These are phyloP conservation scores for Arctocebus calabarensis DNA, from an alignment of 2,797 vertebrate genomes.

Conservation along the genomic window DNA sequence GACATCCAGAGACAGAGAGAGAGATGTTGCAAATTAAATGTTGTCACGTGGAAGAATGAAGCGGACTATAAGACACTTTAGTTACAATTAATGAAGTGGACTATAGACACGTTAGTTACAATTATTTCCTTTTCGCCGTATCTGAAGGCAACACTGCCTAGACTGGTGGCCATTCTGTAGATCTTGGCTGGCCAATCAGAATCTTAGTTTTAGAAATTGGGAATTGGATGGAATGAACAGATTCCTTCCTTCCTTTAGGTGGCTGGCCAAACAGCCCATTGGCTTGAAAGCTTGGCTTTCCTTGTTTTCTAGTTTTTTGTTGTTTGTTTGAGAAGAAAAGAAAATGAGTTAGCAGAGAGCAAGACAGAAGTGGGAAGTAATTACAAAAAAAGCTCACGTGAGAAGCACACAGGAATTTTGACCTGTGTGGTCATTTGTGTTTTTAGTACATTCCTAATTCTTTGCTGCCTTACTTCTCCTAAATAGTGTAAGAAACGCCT, in stretches of 20 bases:
- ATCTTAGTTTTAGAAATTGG: background rate
- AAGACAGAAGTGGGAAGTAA: background rate
- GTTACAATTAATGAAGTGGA: background rate
- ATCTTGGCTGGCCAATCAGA: background rate
- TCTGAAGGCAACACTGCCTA: background rate
- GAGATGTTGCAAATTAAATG: background rate
- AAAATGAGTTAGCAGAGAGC: constrained; percentile 7
- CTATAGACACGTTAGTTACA: background rate
- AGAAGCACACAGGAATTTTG: background rate
- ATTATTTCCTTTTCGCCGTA: background rate
- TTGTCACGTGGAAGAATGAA: background rate
- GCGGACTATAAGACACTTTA: background rate
- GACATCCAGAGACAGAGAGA: background rate
- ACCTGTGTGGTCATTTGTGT: background rate
- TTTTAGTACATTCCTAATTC: background rate
- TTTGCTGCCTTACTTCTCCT: constrained; percentile 1
- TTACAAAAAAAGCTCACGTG: background rate
- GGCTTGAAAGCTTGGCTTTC: background rate
- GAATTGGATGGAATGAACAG: background rate
- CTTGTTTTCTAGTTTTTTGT: background rate
- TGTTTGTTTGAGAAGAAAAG: background rate
- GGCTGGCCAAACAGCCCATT: background rate
- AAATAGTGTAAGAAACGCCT: background rate
- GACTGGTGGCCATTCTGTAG: background rate
- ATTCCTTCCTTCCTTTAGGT: background rate